A percentile compares a stretch with the other conserved stretches of the same genome.
These are phyloP conservation scores for Noturus placidus DNA, from an alignment of 2,113 vertebrate genomes.

Conservation along the genomic window DNA sequence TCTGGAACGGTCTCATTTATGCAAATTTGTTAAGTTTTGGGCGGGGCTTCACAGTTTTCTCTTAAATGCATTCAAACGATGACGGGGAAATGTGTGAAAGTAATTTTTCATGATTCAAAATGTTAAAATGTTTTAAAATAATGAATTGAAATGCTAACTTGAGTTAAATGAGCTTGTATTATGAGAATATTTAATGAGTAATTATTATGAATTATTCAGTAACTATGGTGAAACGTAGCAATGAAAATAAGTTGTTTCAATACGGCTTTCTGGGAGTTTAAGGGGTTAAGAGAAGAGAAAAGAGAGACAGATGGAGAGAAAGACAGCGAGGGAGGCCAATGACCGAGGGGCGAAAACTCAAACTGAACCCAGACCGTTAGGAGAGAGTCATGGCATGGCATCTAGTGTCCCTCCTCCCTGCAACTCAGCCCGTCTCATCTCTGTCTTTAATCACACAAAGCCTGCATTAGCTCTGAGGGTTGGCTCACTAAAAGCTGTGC, in stretches of 20 bases:
- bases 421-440: constrained; percentile 31
- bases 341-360: constrained; percentile 21
- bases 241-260: background rate
- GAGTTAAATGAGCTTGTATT: background rate
- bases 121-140: background rate
- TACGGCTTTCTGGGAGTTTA: background rate
- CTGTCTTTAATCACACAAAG: constrained; percentile 48
- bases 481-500: constrained; percentile 46
- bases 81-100: background rate
- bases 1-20: background rate
- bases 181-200: background rate
- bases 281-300: constrained; percentile 10
- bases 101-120: background rate
- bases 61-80: background rate
- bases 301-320: constrained; percentile 18
- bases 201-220: background rate
- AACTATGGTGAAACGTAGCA: background rate
- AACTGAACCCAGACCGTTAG: constrained; percentile 21
- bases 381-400: constrained; percentile 39
- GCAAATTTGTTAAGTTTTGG: background rate
- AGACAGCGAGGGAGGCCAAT: background rate
- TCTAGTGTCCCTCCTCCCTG: constrained; percentile 15
- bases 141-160: background rate
- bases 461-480: constrained; percentile 52
- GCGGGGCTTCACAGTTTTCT: background rate